Base-by-base conservation (phyloP, 2,113 vertebrate genomes). In the Catharus minimus region DNA sequence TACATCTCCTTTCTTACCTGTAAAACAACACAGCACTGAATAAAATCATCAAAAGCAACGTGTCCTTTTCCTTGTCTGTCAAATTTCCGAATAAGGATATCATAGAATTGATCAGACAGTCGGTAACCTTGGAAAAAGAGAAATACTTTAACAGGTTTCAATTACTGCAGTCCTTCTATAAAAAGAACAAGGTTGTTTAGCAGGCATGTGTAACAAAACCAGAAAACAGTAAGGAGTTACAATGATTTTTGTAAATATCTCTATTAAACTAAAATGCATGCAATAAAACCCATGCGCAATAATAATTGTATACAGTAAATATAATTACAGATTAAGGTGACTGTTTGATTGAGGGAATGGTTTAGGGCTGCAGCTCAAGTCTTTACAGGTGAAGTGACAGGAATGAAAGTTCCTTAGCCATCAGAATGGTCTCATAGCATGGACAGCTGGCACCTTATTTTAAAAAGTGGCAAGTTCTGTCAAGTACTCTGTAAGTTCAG, bases 31-130 rank as follows among this genome's bases (percentile, higher is more conserved):
- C 99, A 99, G 94, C 99, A 99, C 96, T 99, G 99, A 96, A 99
- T 99, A 97, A 99, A 99, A 97, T 99, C 99, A 92, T 99, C 99
- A 47, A 99, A 99, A 49, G 99, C 99, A 55, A 99, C 98, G 90
- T 99, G 99, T 58, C 98, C 98, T 96, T 98, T 98, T 92, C 98
- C 99, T 96, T 99, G 99, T 57, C 99, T 97, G 97, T 99, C 99
- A 43, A 99, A 99, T 95, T 99, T 99, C 30, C 98, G 98, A 86
- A 99, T 99, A 87, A 99, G 98, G 24, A 99, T 98, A 92, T 98
- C 97, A 1, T 99, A 99, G 97, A 99, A 99, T 88, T 99, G 99
- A 86, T 99, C 99, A 21, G 99, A 99, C 12, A 99, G 98, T 65
- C 99, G 98, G 96, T 99, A 99, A 24, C 99, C 99, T 99, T 95